A percentile compares a stretch with the other conserved stretches of the same genome.
These are phyloP conservation scores for Phallusia fumigata DNA, from an alignment of 23 tunicate genomes.

Conservation along the genomic window DNA sequence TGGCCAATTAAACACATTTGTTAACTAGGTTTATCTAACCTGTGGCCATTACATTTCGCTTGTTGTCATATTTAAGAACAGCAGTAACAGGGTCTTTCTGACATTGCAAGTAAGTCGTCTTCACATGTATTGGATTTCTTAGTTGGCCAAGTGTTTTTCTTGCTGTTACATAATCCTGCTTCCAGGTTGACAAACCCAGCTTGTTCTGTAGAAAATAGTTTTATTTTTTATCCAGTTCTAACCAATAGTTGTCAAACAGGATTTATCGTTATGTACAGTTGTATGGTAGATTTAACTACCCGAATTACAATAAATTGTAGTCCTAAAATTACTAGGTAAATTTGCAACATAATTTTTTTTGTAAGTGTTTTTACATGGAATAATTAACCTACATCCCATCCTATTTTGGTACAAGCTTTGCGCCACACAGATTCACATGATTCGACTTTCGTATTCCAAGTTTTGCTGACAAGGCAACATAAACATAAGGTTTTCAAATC, in stretches of 20 bases:
- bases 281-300: no score
- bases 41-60: no score
- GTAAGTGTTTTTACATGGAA: no score
- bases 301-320: background rate
- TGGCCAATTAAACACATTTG: no score
- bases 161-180: background rate
- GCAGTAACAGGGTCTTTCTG: no score
- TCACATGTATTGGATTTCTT: no score
- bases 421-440: background rate
- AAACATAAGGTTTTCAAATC: background rate
- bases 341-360: no score
- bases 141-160: background rate
- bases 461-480: constrained; percentile 9
- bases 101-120: no score
- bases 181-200: background rate
- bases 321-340: no score
- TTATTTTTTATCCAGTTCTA: background rate
- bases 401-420: background rate
- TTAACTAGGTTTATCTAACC: no score
- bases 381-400: background rate
- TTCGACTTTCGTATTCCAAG: background rate
- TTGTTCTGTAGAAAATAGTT: background rate
- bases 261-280: background rate
- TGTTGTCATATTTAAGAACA: no score
- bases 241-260: background rate